Evolutionary conservation across 2,113 vertebrate species (phyloP).

Genomic region (Muntiacus muntjak): DNA sequence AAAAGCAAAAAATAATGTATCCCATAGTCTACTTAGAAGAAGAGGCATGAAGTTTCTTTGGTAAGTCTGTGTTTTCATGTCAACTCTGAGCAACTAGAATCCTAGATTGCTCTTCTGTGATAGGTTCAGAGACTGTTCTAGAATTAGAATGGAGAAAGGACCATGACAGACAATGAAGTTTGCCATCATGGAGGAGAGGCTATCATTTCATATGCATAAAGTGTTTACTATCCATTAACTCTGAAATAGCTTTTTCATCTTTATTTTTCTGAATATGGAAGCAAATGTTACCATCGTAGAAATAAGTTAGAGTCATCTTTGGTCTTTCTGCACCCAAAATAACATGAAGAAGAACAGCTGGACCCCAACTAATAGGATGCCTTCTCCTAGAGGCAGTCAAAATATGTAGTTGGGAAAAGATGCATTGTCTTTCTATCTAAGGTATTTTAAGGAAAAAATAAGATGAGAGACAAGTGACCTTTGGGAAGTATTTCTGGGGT

Average conservation of each 20-base stretch:
- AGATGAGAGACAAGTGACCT: background rate
- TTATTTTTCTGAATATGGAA: background rate
- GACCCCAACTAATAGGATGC: background rate
- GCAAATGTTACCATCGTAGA: background rate
- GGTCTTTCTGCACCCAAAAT: background rate
- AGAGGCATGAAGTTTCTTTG: background rate
- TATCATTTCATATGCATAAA: background rate
- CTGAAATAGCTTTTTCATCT: background rate
- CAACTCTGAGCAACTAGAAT: background rate
- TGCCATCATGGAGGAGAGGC: background rate
- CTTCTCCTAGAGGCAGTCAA: background rate
- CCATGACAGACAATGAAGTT: rapidly evolving
- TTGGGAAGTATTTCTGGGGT: background rate
- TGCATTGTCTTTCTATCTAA: too few relatives aligned
- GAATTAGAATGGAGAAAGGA: background rate
- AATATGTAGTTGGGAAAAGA: background rate
- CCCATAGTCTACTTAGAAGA: background rate
- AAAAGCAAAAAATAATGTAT: background rate
- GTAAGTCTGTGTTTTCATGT: background rate
- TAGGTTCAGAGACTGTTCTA: background rate
- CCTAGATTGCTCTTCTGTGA: background rate
- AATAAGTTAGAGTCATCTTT: background rate
- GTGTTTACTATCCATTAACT: background rate
- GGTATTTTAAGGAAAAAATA: background rate
- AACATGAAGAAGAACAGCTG: background rate